phyloP scores from a whole-genome alignment of 2,797 vertebrate species.

The Trichosurus vulpecula region DNA sequence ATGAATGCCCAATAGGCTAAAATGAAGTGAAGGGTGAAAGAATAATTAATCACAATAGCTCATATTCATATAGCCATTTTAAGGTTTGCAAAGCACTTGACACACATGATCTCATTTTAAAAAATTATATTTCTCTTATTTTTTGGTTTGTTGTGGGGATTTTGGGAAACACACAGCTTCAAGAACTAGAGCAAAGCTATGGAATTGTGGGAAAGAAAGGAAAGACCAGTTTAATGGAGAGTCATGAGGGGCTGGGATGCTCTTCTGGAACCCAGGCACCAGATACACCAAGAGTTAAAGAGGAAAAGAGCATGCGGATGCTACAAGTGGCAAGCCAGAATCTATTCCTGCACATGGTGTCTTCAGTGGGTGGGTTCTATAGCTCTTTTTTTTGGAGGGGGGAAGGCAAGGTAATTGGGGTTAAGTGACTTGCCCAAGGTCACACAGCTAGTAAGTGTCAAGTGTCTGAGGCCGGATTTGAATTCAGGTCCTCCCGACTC shows the following conservation, averaged over 20 bases:
- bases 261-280: background rate
- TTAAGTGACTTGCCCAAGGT: no score
- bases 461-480: no score
- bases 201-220: background rate
- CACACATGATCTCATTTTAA: background rate
- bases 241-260: background rate
- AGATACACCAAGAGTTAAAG: no score
- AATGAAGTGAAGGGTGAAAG: background rate
- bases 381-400: no score
- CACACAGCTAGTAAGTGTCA: no score
- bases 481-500: no score
- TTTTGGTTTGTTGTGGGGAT: background rate
- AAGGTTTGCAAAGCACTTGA: background rate
- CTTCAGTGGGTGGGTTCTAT: background rate
- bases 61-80: background rate
- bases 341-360: background rate
- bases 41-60: background rate
- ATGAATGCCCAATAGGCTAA: background rate
- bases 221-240: background rate
- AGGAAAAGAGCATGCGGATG: background rate
- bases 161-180: background rate
- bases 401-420: no score
- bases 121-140: background rate
- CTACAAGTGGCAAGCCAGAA: accelerated
- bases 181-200: accelerated